Conservation (phyloP, 2,888 invertebrate genomes). For the Xanthia togata region DNA sequence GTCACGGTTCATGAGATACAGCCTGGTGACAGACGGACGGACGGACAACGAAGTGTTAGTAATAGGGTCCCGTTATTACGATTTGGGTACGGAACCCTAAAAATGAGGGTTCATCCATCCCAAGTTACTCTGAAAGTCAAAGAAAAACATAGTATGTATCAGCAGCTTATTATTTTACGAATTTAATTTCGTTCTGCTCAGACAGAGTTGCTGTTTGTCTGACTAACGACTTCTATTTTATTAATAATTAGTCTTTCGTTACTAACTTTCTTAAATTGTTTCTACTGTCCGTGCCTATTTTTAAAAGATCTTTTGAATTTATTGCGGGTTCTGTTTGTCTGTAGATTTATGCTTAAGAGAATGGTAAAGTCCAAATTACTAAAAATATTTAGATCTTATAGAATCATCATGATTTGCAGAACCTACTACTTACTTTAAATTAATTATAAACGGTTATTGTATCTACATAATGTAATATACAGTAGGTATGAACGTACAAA, state of each 20-base stretch:
- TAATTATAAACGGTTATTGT: slow-evolving; percentile 1
- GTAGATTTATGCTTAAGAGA: background rate
- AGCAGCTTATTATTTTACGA: slow-evolving; percentile 16
- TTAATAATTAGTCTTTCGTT: slow-evolving; percentile 25
- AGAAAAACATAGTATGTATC: slow-evolving; percentile 33
- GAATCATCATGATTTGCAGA: background rate
- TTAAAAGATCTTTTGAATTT: background rate
- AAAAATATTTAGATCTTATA: background rate
- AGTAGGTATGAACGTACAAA: slow-evolving; percentile 11
- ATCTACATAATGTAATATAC: background rate
- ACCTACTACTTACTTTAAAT: background rate
- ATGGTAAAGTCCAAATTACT: slow-evolving; percentile 6
- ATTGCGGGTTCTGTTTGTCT: background rate
- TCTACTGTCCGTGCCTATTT: background rate
- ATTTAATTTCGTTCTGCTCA: slow-evolving; percentile 39
- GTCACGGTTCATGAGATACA: too few species aligned
- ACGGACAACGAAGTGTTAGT: too few species aligned
- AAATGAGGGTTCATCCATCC: slow-evolving; percentile 27
- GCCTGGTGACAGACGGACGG: too few species aligned
- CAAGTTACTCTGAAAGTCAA: slow-evolving; percentile 41
- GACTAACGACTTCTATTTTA: slow-evolving; percentile 13
- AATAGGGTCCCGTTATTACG: too few species aligned
- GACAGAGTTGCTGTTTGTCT: slow-evolving; percentile 8
- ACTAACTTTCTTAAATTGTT: slow-evolving; percentile 9
- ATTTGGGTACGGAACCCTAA: too few species aligned